Conservation (phyloP, 2,888 invertebrate genomes). For the Linnaemya vulpina region DNA sequence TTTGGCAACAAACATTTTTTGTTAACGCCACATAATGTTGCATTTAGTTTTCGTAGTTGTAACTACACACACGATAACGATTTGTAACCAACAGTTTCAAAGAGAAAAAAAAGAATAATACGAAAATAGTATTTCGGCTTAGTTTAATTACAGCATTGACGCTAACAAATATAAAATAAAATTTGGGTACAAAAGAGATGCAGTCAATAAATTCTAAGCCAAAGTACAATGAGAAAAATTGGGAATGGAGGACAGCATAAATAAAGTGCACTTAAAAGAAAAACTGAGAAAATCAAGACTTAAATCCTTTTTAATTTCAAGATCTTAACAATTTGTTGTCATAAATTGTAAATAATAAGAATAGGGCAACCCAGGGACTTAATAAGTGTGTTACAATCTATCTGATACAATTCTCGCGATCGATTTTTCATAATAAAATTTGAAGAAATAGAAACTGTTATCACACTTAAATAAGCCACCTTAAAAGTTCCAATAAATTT, state of each 20-base stretch:
- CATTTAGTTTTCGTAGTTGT: slow-evolving; percentile 64
- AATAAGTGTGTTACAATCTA: too few species aligned
- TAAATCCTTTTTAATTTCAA: too few species aligned
- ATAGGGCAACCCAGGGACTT: too few species aligned
- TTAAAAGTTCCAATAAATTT: too few species aligned
- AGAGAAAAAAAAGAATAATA: neutral
- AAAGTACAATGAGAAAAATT: slow-evolving; percentile 40
- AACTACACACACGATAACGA: slow-evolving; percentile 59
- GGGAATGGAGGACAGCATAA: neutral
- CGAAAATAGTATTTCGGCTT: slow-evolving; percentile 40
- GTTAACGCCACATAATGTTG: slow-evolving; percentile 65
- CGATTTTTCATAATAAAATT: too few species aligned
- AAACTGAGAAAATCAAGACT: neutral
- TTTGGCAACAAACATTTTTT: slow-evolving; percentile 18
- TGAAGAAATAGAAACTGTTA: too few species aligned
- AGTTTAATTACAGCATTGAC: slow-evolving; percentile 70
- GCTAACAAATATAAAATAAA: slow-evolving; percentile 53
- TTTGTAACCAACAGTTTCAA: slow-evolving; percentile 37
- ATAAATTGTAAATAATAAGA: too few species aligned
- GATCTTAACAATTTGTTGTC: too few species aligned
- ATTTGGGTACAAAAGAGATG: slow-evolving; percentile 17
- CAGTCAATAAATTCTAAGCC: slow-evolving; percentile 40
- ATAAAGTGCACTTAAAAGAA: neutral
- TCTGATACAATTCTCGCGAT: too few species aligned
- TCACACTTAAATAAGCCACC: too few species aligned